These are phyloP conservation scores for Timema cristinae DNA, from an alignment of 2,888 invertebrate species.

Conservation along the genomic window DNA sequence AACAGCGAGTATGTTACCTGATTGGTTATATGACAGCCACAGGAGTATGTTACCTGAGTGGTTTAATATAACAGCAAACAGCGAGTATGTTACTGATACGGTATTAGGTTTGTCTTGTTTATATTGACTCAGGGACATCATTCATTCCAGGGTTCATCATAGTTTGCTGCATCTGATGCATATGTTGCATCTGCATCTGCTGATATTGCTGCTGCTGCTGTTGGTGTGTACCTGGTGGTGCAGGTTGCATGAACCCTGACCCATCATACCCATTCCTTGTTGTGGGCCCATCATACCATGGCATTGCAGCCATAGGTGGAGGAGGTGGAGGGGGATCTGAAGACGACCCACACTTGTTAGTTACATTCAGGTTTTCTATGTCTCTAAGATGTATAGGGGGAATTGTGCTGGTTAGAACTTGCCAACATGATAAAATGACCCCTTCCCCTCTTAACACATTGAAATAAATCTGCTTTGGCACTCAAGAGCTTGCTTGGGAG, in stretches of 20 bases:
- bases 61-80: too few species aligned
- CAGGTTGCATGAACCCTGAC: constrained; percentile 36
- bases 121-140: constrained; percentile 58
- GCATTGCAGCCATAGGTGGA: constrained; percentile 29
- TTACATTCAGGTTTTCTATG: not conserved
- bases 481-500: too few species aligned
- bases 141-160: constrained; percentile 49
- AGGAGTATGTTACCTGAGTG: too few species aligned
- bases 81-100: constrained; percentile 36
- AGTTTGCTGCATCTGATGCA: constrained; percentile 26
- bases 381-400: too few species aligned
- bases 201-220: constrained; percentile 19
- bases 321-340: constrained; percentile 31
- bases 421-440: too few species aligned
- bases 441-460: too few species aligned
- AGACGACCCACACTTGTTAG: not conserved
- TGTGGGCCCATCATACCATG: constrained; percentile 31
- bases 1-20: too few species aligned
- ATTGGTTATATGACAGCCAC: too few species aligned
- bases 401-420: too few species aligned
- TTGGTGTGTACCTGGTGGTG: constrained; percentile 26
- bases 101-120: constrained; percentile 56
- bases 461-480: too few species aligned
- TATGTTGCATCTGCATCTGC: constrained; percentile 16
- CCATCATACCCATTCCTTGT: constrained; percentile 35